Evolutionary conservation across 2,113 vertebrate species (phyloP).

Genomic region (Fregata magnificens): DNA sequence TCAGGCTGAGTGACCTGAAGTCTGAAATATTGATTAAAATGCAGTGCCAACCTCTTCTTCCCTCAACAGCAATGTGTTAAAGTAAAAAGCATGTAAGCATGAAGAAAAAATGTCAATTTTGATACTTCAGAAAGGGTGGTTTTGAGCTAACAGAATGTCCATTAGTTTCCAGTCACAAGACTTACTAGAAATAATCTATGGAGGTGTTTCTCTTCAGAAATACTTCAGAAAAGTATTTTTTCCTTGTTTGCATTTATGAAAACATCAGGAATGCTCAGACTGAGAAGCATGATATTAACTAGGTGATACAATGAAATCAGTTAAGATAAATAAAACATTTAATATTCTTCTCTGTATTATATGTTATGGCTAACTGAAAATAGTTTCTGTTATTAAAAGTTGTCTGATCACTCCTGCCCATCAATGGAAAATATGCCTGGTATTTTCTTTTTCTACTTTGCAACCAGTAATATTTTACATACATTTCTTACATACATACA

Average conservation of each 20-base stretch:
- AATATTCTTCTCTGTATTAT: background rate
- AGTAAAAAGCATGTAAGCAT: background rate
- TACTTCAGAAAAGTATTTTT: too few relatives aligned
- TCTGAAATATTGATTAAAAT: background rate
- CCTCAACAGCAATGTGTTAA: background rate
- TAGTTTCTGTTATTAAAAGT: background rate
- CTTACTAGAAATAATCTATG: background rate
- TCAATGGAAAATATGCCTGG: background rate
- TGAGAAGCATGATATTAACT: background rate
- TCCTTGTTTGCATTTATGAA: background rate
- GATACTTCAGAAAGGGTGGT: background rate
- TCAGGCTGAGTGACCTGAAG: background rate
- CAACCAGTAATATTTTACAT: background rate
- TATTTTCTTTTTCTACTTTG: background rate
- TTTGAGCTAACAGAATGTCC: background rate
- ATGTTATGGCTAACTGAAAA: background rate
- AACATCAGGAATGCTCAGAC: background rate
- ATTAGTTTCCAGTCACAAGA: background rate
- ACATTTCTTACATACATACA: too few relatives aligned
- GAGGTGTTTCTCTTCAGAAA: background rate
- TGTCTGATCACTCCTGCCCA: background rate
- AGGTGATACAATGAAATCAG: background rate
- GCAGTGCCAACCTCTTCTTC: background rate
- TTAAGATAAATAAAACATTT: background rate
- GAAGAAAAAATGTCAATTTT: background rate